A percentile compares a stretch with the other conserved stretches of the same genome.
Evolutionary conservation across 2,888 invertebrate species (phyloP).

Genomic region (Spicauda simplicius): DNA sequence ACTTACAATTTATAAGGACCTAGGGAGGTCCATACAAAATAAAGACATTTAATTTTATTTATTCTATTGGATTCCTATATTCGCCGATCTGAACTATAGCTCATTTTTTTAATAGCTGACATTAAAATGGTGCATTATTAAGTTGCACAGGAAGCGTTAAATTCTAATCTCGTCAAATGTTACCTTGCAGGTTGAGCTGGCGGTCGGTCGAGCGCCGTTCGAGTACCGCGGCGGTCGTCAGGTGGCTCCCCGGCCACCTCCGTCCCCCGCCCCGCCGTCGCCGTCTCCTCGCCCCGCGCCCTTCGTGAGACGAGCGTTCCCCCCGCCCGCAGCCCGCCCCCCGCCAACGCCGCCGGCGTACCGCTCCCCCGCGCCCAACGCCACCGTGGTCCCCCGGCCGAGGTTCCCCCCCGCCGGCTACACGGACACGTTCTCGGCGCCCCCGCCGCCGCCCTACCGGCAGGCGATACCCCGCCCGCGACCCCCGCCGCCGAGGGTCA

Average conservation of each 20-base stretch:
- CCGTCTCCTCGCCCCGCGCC: slow-evolving; percentile 46
- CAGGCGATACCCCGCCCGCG: slow-evolving; percentile 48
- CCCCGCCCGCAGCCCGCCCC: slow-evolving; percentile 41
- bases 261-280: slow-evolving; percentile 46
- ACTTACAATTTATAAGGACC: too few relatives aligned
- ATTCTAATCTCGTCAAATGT: too few relatives aligned
- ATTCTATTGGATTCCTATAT: too few relatives aligned
- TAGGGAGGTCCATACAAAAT: too few relatives aligned
- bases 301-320: slow-evolving; percentile 48
- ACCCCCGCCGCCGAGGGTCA: slow-evolving; percentile 57
- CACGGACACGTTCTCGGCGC: slow-evolving; percentile 47
- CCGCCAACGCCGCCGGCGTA: slow-evolving; percentile 48
- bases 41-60: too few relatives aligned
- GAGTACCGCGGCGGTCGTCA: slow-evolving; percentile 66
- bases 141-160: too few relatives aligned
- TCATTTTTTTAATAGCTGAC: too few relatives aligned
- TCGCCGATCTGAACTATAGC: too few relatives aligned
- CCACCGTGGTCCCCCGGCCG: slow-evolving; percentile 48
- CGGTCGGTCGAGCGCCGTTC: slow-evolving; percentile 71
- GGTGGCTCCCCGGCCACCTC: slow-evolving; percentile 44
- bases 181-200: slow-evolving; percentile 66
- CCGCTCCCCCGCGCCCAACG: slow-evolving; percentile 47
- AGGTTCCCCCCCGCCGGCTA: slow-evolving; percentile 42
- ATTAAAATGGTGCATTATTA: too few relatives aligned
- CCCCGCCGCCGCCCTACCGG: slow-evolving; percentile 53